A percentile compares a stretch with the other conserved stretches of the same genome.
phyloP scores from a whole-genome alignment of 1,140 invertebrate species.

The Trypoxylus dichotomus region DNA sequence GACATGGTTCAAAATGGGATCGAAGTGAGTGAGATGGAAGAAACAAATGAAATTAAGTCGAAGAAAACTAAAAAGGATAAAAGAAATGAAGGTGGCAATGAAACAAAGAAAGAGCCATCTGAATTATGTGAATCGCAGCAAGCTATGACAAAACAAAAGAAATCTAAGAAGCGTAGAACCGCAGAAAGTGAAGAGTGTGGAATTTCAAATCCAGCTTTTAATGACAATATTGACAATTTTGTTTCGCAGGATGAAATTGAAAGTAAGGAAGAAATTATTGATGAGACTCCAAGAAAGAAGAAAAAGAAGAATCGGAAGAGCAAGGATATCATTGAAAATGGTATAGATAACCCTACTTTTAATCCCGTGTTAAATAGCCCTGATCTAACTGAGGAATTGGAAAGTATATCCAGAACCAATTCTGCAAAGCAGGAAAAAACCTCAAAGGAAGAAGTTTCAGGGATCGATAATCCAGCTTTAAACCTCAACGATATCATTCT shows the following conservation, averaged over 20 bases:
- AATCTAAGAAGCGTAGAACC: not conserved
- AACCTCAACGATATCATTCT: conserved; percentile 30
- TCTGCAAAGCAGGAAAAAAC: not conserved
- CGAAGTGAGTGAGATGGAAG: too few species aligned
- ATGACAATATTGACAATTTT: not conserved
- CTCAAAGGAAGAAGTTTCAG: conserved; percentile 39
- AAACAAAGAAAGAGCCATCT: too few species aligned
- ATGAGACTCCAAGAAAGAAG: conserved; percentile 33
- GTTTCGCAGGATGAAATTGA: not conserved
- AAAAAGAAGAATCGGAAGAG: conserved; percentile 33
- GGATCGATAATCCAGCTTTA: conserved; percentile 51
- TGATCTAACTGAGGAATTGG: not conserved
- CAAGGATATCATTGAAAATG: not conserved
- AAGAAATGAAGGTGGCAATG: not conserved
- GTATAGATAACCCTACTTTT: conserved; percentile 34
- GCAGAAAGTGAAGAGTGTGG: not conserved
- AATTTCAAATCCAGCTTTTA: not conserved
- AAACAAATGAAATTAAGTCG: not conserved
- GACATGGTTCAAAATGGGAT: too few species aligned
- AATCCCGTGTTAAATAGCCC: not conserved
- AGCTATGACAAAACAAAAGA: not conserved
- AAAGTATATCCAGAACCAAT: not conserved
- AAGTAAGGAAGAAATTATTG: not conserved
- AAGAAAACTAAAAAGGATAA: not conserved
- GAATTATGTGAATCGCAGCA: not conserved